Percentiles rank a stretch among this genome's conserved stretches.
phyloP scores from a whole-genome alignment of 2,113 vertebrate species.

The Lipophrys pholis region DNA sequence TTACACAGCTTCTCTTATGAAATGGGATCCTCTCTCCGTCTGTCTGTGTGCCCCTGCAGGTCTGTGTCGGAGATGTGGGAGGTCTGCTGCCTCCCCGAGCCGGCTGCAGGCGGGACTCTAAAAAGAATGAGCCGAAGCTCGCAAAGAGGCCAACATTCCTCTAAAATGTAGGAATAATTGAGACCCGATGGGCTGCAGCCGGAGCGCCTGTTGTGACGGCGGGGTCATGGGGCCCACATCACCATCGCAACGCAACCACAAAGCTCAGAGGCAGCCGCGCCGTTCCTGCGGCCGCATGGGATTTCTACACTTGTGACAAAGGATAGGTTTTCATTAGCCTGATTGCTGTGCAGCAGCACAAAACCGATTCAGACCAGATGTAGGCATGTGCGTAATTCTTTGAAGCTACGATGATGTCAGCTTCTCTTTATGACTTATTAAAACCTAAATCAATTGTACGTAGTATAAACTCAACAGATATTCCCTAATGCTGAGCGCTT shows the following conservation, averaged over 20 bases:
- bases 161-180: slow-evolving; percentile 83
- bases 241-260: slow-evolving; percentile 66
- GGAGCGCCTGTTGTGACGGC: slow-evolving; percentile 79
- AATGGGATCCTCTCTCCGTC: slow-evolving; percentile 43
- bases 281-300: slow-evolving; percentile 34
- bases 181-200: slow-evolving; percentile 78
- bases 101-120: slow-evolving; percentile 51
- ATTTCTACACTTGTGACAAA: slow-evolving; percentile 33
- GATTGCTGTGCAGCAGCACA: not conserved
- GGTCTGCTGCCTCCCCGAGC: slow-evolving; percentile 71
- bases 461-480: not conserved
- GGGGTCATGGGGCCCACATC: slow-evolving; percentile 57
- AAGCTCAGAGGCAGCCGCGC: slow-evolving; percentile 50
- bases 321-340: not conserved
- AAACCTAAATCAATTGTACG: too few species aligned
- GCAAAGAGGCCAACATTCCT: slow-evolving; percentile 78
- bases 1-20: slow-evolving; percentile 56
- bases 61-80: slow-evolving; percentile 72
- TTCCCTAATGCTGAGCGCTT: not conserved
- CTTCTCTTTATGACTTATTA: too few species aligned
- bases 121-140: slow-evolving; percentile 68
- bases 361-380: too few species aligned
- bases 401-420: not conserved
- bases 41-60: slow-evolving; percentile 35
- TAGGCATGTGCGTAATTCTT: not conserved